Percentiles rank a stretch among this genome's conserved stretches.
Conservation (phyloP, 2,888 invertebrate genomes). For the Pasiphila rectangulata region DNA sequence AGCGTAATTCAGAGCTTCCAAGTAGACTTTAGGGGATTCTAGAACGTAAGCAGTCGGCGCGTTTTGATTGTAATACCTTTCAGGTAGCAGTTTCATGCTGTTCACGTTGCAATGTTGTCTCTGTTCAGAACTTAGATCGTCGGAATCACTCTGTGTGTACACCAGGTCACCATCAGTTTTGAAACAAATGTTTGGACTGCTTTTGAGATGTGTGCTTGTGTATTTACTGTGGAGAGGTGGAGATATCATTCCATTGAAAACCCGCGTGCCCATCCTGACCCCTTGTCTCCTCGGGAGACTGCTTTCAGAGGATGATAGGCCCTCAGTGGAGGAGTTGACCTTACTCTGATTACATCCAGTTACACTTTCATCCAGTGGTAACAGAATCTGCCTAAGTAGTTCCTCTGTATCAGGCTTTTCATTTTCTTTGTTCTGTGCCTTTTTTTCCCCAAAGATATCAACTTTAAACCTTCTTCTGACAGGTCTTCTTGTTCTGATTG, state of each 20-base stretch:
- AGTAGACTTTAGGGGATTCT: conserved; percentile 76
- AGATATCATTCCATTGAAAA: conserved; percentile 77
- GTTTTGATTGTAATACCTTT: conserved; percentile 65
- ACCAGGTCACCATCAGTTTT: conserved; percentile 65
- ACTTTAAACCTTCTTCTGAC: conserved; percentile 78
- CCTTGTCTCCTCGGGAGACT: conserved; percentile 82
- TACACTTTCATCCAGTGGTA: conserved; percentile 57
- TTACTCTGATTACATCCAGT: conserved; percentile 43
- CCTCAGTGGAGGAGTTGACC: conserved; percentile 70
- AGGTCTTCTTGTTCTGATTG: conserved; percentile 60
- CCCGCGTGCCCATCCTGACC: conserved; percentile 88
- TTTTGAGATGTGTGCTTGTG: conserved; percentile 46
- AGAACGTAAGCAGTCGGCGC: conserved; percentile 73
- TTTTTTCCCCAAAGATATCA: conserved; percentile 71
- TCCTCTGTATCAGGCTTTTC: conserved; percentile 81
- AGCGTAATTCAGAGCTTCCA: conserved; percentile 68
- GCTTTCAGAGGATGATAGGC: conserved; percentile 74
- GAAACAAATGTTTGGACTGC: conserved; percentile 45
- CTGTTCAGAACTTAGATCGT: conserved; percentile 68
- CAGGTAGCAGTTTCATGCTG: conserved; percentile 73
- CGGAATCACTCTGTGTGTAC: conserved; percentile 72
- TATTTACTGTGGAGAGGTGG: conserved; percentile 50
- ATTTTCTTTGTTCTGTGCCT: conserved; percentile 85
- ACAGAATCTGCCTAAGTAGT: conserved; percentile 61
- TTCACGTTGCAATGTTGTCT: conserved; percentile 75